Conservation (phyloP, 2,113 vertebrate genomes). For the Hippocampus mohnikei region DNA sequence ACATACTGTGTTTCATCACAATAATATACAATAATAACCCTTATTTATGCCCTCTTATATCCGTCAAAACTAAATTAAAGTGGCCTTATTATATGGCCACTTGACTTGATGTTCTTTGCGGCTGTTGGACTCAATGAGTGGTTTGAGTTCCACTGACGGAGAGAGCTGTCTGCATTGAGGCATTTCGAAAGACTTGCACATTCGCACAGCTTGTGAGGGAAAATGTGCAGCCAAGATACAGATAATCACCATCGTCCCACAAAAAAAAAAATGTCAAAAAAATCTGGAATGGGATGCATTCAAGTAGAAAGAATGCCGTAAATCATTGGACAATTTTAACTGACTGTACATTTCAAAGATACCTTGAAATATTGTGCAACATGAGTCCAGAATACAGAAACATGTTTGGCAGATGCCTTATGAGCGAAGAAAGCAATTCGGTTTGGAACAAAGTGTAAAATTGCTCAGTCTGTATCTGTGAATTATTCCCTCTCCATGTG, state of each 20-base stretch:
- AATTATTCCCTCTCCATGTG: conserved; percentile 13
- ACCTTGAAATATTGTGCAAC: not conserved
- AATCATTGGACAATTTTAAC: not conserved
- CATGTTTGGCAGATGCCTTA: not conserved
- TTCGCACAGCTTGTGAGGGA: conserved; percentile 3
- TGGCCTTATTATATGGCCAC: not conserved
- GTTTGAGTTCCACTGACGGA: not conserved
- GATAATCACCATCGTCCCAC: not conserved
- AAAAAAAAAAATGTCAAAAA: not conserved
- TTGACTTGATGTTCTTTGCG: not conserved
- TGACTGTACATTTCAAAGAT: not conserved
- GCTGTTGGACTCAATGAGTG: not conserved
- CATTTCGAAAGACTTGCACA: not conserved
- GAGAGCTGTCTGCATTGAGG: not conserved
- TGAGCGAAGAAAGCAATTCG: conserved; percentile 24
- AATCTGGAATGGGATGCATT: not conserved
- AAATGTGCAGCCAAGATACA: not conserved
- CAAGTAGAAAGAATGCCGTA: not conserved
- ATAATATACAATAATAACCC: not conserved
- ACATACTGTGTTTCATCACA: not conserved
- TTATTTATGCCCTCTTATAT: not conserved
- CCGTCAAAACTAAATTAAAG: not conserved
- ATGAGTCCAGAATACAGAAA: not conserved
- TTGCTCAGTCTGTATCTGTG: conserved; percentile 18
- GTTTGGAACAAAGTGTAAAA: conserved; percentile 27